phyloP scores from a whole-genome alignment of 1,140 invertebrate genomes.

The Thaumatotibia leucotreta region DNA sequence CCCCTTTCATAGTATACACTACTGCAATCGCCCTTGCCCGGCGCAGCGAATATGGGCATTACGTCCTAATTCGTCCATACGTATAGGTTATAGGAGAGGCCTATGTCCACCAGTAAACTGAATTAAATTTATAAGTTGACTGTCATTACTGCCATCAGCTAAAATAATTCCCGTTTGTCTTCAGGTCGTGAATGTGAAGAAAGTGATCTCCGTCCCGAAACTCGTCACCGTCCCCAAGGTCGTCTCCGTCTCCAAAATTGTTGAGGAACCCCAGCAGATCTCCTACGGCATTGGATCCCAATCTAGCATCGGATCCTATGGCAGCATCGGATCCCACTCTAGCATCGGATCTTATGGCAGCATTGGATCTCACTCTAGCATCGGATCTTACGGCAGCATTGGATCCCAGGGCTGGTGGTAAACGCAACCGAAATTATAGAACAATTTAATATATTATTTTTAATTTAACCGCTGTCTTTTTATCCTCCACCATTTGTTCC shows the following conservation, averaged over 20 bases:
- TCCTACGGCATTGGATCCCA: too few relatives aligned
- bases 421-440: constrained; percentile 21
- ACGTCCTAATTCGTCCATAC: too few relatives aligned
- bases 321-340: too few relatives aligned
- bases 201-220: constrained; percentile 44
- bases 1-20: too few relatives aligned
- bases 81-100: too few relatives aligned
- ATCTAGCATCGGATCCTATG: constrained; percentile 12
- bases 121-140: too few relatives aligned
- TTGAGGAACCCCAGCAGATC: constrained; percentile 27
- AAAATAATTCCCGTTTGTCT: neutral
- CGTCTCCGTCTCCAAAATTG: constrained; percentile 32
- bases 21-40: too few relatives aligned
- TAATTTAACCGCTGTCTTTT: constrained; percentile 8
- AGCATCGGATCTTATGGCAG: constrained; percentile 1
- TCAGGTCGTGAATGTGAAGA: constrained; percentile 45
- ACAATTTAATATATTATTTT: constrained; percentile 24
- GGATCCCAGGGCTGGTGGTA: constrained; percentile 17
- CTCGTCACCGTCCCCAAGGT: constrained; percentile 40
- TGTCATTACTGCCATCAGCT: neutral
- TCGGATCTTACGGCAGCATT: too few relatives aligned
- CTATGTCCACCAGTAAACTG: too few relatives aligned
- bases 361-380: too few relatives aligned
- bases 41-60: too few relatives aligned
- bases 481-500: neutral